These are phyloP conservation scores for Liopterus haemorrhoidalis DNA, from an alignment of 2,888 invertebrate species.

Conservation along the genomic window DNA sequence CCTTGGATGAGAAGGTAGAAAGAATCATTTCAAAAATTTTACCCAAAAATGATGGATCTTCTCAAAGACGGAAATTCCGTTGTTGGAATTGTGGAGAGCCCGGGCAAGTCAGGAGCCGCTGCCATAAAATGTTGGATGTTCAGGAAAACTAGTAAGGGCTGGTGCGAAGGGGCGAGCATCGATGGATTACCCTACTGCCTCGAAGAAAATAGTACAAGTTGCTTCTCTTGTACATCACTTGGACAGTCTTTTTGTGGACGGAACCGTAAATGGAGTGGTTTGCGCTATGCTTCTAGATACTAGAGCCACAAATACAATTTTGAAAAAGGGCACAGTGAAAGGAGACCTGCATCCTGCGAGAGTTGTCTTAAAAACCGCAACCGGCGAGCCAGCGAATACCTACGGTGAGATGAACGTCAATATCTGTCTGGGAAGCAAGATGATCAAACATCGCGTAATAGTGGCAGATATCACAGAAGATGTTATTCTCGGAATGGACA, in stretches of 20 bases:
- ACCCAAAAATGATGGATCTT: background rate
- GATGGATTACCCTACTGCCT: too few species aligned
- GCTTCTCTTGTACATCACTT: too few species aligned
- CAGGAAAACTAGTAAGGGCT: too few species aligned
- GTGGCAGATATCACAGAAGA: background rate
- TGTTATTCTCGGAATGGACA: slow-evolving; percentile 1
- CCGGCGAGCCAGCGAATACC: background rate
- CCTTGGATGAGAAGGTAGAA: background rate
- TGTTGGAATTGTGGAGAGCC: background rate
- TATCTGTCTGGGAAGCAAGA: background rate
- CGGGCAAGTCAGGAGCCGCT: too few species aligned
- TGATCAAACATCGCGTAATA: background rate
- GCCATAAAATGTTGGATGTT: background rate
- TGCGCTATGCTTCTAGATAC: too few species aligned
- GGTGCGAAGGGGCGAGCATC: too few species aligned
- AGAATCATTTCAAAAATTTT: background rate
- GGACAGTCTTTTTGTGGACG: too few species aligned
- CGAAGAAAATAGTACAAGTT: too few species aligned
- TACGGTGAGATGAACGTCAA: background rate
- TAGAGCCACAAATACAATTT: too few species aligned
- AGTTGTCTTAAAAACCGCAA: background rate
- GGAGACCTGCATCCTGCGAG: too few species aligned
- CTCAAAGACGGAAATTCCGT: background rate
- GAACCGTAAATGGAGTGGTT: too few species aligned
- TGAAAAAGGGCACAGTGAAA: too few species aligned